Conservation (phyloP, 2,113 vertebrate genomes). For the Acanthochromis polyacanthus region DNA sequence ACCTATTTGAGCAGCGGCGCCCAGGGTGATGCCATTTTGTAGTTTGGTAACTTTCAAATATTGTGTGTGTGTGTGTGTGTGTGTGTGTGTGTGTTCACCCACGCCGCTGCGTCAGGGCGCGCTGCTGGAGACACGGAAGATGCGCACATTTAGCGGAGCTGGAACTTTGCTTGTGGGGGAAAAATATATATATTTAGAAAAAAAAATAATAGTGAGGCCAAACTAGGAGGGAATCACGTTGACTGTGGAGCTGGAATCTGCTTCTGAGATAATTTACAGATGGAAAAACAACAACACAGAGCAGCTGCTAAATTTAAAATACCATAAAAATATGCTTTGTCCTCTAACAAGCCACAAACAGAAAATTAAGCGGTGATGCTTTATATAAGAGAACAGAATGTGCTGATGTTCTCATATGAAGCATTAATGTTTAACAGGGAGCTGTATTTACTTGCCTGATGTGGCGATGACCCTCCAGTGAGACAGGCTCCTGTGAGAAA, state of each 20-base stretch:
- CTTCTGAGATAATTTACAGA: too few relatives aligned
- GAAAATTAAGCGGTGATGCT: too few relatives aligned
- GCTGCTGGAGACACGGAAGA: conserved; percentile 2
- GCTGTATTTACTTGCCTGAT: conserved; percentile 57
- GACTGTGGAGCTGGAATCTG: not conserved
- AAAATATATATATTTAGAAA: not conserved
- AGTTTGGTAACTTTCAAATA: conserved; percentile 28
- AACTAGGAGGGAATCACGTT: not conserved
- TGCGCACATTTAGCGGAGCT: not conserved
- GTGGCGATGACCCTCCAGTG: conserved; percentile 63
- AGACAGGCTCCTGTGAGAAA: too few relatives aligned
- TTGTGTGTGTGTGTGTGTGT: too few relatives aligned
- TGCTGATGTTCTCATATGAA: conserved; percentile 9
- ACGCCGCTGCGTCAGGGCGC: not conserved
- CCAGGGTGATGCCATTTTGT: conserved; percentile 35
- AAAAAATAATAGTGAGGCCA: conserved; percentile 9
- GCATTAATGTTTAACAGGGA: conserved; percentile 65
- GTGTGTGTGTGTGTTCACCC: too few relatives aligned
- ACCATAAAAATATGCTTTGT: too few relatives aligned
- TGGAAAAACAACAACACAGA: not conserved
- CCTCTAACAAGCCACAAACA: too few relatives aligned
- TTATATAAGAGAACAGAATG: too few relatives aligned
- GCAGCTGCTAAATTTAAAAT: too few relatives aligned
- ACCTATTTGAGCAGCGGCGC: conserved; percentile 41
- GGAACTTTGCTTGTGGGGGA: not conserved